Percentiles rank a stretch among this genome's conserved stretches.
phyloP scores from a whole-genome alignment of 2,888 invertebrate species.

The Troglohyphantes excavatus region DNA sequence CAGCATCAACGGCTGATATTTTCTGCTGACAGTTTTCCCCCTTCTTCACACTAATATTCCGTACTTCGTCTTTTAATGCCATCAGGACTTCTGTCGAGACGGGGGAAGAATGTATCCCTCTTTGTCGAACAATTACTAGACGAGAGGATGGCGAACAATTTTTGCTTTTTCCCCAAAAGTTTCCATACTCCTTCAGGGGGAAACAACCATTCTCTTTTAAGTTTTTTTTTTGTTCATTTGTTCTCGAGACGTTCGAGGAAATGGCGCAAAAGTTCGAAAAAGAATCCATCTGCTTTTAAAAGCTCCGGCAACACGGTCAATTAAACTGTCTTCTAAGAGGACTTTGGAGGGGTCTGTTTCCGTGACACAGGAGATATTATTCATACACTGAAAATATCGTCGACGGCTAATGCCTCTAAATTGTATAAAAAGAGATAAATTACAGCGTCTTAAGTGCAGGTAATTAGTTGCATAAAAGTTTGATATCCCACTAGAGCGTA shows the following conservation, averaged over 20 bases:
- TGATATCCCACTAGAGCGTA: not conserved
- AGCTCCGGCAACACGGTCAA: not conserved
- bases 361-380: not conserved
- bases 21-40: not conserved
- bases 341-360: not conserved
- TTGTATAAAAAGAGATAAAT: not conserved
- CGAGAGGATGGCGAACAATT: not conserved
- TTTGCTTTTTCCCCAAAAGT: not conserved
- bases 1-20: conserved; percentile 4
- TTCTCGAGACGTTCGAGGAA: not conserved
- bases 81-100: not conserved
- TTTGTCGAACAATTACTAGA: not conserved
- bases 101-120: not conserved
- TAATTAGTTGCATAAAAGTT: not conserved
- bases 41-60: not conserved
- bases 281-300: not conserved
- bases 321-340: not conserved
- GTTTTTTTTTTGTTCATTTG: too few species aligned
- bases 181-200: too few species aligned
- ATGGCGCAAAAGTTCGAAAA: not conserved
- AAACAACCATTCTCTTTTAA: too few species aligned
- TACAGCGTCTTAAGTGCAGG: not conserved
- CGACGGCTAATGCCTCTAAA: not conserved
- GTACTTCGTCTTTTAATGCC: not conserved
- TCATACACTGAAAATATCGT: not conserved